phyloP scores from a whole-genome alignment of 2,888 invertebrate genomes.

The Athalia cordata region DNA sequence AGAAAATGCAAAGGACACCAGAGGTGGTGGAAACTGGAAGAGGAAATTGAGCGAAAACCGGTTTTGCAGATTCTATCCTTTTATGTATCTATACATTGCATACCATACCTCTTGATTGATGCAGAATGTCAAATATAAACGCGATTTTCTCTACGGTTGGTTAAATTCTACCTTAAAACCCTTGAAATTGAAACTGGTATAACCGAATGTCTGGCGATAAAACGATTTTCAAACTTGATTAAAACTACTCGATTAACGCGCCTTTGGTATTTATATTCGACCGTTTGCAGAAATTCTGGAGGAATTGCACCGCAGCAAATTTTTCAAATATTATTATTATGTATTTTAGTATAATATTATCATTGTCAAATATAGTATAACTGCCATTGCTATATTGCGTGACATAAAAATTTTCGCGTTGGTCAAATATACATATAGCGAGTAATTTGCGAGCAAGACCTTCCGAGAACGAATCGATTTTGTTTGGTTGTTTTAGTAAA shows the following conservation, averaged over 20 bases:
- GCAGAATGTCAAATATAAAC: not conserved
- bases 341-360: no score
- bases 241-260: not conserved
- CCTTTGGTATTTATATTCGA: not conserved
- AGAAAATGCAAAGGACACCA: constrained; percentile 31
- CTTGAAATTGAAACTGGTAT: constrained; percentile 17
- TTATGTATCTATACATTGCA: not conserved
- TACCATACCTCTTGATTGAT: not conserved
- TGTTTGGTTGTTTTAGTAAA: not conserved
- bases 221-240: constrained; percentile 29
- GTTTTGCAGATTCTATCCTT: constrained; percentile 1
- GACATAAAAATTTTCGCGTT: not conserved
- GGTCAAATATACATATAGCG: no score
- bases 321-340: no score
- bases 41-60: constrained; percentile 27
- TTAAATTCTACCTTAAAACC: constrained; percentile 31
- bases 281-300: not conserved
- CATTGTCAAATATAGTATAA: no score
- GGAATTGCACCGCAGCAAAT: no score
- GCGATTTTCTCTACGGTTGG: constrained; percentile 27
- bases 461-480: not conserved
- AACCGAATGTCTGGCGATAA: not conserved
- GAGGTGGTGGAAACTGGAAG: not conserved
- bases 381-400: not conserved
- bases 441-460: not conserved